These are phyloP conservation scores for Melieria crassipennis DNA, from an alignment of 2,888 invertebrate genomes.

Conservation along the genomic window DNA sequence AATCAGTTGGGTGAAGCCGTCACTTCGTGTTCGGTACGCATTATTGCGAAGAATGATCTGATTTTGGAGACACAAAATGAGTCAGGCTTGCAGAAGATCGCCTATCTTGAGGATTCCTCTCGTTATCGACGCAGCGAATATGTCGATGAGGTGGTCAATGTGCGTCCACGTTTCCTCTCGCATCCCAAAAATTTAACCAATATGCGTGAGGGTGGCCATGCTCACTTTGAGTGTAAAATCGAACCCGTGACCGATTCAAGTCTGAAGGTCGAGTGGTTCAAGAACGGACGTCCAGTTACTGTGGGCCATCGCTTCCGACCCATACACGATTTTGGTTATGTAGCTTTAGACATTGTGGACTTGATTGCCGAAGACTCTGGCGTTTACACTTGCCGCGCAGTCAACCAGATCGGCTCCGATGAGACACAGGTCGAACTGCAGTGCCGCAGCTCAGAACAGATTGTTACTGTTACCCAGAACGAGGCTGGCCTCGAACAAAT, in stretches of 20 bases:
- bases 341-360: conserved; percentile 95
- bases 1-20: conserved; percentile 95
- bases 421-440: conserved; percentile 80
- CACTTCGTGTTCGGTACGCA: conserved; percentile 89
- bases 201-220: conserved; percentile 88
- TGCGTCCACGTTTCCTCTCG: conserved; percentile 85
- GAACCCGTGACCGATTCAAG: conserved; percentile 97
- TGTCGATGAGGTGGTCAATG: conserved; percentile 83
- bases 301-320: conserved; percentile 95
- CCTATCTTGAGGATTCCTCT: conserved; percentile 88
- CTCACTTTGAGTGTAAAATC: conserved; percentile 97
- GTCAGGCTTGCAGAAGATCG: conserved; percentile 90
- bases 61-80: conserved; percentile 91
- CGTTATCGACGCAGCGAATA: conserved; percentile 84
- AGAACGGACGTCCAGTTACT: conserved; percentile 92
- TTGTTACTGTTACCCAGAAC: conserved; percentile 86
- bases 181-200: conserved; percentile 87
- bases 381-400: conserved; percentile 92
- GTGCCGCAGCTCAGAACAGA: conserved; percentile 82
- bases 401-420: conserved; percentile 88
- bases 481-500: conserved; percentile 90
- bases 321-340: conserved; percentile 98
- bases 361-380: conserved; percentile 96
- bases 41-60: conserved; percentile 88
- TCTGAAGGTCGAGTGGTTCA: conserved; percentile 96